phyloP scores from a whole-genome alignment of 2,113 vertebrate genomes.

The Herpailurus yagouaroundi region DNA sequence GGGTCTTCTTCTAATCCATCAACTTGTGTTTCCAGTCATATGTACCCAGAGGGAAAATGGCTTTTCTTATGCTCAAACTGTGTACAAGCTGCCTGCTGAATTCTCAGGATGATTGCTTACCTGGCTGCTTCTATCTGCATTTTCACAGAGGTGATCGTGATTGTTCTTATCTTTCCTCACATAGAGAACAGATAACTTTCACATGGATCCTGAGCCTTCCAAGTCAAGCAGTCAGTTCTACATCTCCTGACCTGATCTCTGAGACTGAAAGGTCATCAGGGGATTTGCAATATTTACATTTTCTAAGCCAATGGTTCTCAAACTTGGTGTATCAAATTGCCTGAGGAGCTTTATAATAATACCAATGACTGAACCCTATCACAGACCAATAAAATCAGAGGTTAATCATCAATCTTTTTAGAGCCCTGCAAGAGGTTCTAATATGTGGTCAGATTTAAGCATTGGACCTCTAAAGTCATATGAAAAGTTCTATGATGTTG shows the following conservation, averaged over 20 bases:
- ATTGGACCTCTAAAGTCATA: background rate
- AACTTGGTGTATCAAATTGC: background rate
- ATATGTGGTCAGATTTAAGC: background rate
- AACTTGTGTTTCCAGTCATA: background rate
- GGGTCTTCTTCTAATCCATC: background rate
- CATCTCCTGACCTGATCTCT: background rate
- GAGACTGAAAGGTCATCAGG: background rate
- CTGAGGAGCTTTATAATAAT: background rate
- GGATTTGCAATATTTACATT: background rate
- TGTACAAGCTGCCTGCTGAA: accelerated
- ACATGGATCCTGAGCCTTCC: background rate
- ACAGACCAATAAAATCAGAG: background rate
- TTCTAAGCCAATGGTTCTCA: background rate
- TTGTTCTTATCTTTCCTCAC: background rate
- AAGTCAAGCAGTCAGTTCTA: background rate
- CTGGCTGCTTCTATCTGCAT: background rate
- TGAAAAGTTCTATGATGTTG: background rate
- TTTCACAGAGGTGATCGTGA: too few species aligned
- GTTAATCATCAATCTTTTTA: background rate
- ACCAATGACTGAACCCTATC: background rate
- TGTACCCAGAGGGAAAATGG: background rate
- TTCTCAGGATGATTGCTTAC: too few species aligned
- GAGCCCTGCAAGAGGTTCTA: background rate
- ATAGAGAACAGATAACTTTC: background rate
- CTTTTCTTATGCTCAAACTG: background rate